A percentile compares a stretch with the other conserved stretches of the same genome.
Evolutionary conservation across 1,140 invertebrate species (phyloP).

Genomic region (Drosophila nasuta): DNA sequence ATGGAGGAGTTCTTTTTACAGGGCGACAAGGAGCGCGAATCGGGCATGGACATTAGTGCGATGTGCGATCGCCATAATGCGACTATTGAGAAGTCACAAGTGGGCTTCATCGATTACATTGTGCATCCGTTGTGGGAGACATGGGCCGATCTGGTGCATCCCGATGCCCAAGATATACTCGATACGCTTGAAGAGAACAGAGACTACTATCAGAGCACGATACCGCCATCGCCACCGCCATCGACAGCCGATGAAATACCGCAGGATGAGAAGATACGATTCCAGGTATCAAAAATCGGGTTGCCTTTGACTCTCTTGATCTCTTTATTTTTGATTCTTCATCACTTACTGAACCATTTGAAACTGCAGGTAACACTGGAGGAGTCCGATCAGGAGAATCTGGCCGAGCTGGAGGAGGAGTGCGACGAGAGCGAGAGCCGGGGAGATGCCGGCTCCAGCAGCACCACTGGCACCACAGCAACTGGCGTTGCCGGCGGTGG

Average conservation of each 20-base stretch:
- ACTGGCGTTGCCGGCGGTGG: slow-evolving; percentile 71
- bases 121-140: slow-evolving; percentile 99
- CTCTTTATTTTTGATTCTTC: neutral
- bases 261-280: slow-evolving; percentile 88
- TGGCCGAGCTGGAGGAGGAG: slow-evolving; percentile 88
- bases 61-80: slow-evolving; percentile 98
- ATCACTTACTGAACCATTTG: no score
- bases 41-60: slow-evolving; percentile 97
- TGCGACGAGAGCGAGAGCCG: slow-evolving; percentile 86
- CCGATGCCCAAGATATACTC: slow-evolving; percentile 98
- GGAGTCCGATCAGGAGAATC: slow-evolving; percentile 88
- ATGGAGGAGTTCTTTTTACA: slow-evolving; percentile 99
- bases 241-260: slow-evolving; percentile 85
- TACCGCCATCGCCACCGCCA: slow-evolving; percentile 91
- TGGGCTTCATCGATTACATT: slow-evolving; percentile 99
- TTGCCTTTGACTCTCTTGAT: no score
- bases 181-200: slow-evolving; percentile 99
- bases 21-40: slow-evolving; percentile 96
- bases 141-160: slow-evolving; percentile 99
- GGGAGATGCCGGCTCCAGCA: slow-evolving; percentile 65
- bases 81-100: slow-evolving; percentile 99
- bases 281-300: slow-evolving; percentile 86
- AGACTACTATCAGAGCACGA: slow-evolving; percentile 97
- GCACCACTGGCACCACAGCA: slow-evolving; percentile 63
- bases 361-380: slow-evolving; percentile 92